phyloP scores from a whole-genome alignment of 2,888 invertebrate species.

The Euclidia mi region DNA sequence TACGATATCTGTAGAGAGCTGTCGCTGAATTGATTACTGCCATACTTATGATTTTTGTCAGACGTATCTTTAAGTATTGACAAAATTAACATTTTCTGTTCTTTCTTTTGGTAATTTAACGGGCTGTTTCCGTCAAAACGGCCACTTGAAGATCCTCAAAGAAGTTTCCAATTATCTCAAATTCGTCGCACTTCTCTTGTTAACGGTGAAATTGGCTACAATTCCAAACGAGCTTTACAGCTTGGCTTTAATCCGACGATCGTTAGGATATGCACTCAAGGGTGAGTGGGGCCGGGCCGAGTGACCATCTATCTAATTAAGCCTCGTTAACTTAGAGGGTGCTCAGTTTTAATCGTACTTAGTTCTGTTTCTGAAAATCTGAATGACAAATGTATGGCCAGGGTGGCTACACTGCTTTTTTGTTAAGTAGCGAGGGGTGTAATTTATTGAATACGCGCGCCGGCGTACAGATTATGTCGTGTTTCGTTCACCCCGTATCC shows the following conservation, averaged over 20 bases:
- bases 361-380: slow-evolving; percentile 60
- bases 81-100: slow-evolving; percentile 14
- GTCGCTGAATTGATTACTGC: slow-evolving; percentile 27
- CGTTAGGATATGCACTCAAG: slow-evolving; percentile 55
- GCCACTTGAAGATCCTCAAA: slow-evolving; percentile 32
- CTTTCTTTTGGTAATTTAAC: slow-evolving; percentile 19
- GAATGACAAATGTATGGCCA: slow-evolving; percentile 60
- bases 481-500: slow-evolving; percentile 28
- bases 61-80: not conserved
- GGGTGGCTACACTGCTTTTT: slow-evolving; percentile 19
- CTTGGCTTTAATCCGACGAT: slow-evolving; percentile 43
- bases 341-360: slow-evolving; percentile 69
- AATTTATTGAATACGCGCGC: slow-evolving; percentile 47
- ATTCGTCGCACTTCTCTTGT: slow-evolving; percentile 40
- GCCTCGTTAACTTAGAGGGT: slow-evolving; percentile 72
- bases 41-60: too few species aligned
- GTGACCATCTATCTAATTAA: slow-evolving; percentile 70
- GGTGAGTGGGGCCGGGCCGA: slow-evolving; percentile 44
- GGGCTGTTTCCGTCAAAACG: slow-evolving; percentile 6
- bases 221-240: slow-evolving; percentile 48
- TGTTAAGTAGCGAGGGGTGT: slow-evolving; percentile 16
- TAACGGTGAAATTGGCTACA: slow-evolving; percentile 47
- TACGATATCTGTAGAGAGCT: not conserved
- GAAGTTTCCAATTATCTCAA: slow-evolving; percentile 51
- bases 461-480: slow-evolving; percentile 33